Evolutionary conservation across 2,888 invertebrate genomes (phyloP).

Genomic region (Stenchaetothrips biformis): DNA sequence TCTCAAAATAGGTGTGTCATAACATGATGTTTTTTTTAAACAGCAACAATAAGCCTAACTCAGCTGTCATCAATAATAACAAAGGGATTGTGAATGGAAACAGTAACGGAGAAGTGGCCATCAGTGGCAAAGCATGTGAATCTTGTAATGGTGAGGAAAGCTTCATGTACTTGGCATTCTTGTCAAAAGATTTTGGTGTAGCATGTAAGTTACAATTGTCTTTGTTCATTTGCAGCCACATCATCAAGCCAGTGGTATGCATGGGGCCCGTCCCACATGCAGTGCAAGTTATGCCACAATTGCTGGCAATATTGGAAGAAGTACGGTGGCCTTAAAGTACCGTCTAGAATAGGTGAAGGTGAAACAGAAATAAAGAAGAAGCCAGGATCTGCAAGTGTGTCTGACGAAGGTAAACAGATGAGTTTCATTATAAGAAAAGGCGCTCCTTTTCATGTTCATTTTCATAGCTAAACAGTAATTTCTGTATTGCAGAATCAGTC

Average conservation of each 20-base stretch:
- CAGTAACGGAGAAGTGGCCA: constrained; percentile 60
- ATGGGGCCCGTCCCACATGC: constrained; percentile 91
- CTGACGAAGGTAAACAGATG: constrained; percentile 44
- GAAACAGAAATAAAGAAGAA: constrained; percentile 41
- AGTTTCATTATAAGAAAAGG: constrained; percentile 14
- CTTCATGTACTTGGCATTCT: background rate
- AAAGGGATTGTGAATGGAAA: constrained; percentile 74
- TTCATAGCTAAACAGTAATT: constrained; percentile 20
- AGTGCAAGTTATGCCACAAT: constrained; percentile 83
- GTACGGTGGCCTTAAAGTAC: constrained; percentile 89
- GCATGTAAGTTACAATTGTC: constrained; percentile 20
- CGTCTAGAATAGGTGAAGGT: constrained; percentile 50
- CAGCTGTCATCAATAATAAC: constrained; percentile 67
- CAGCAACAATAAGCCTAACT: constrained; percentile 82
- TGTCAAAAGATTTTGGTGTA: background rate
- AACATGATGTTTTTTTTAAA: constrained; percentile 1
- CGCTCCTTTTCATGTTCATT: background rate
- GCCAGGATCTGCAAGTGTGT: constrained; percentile 38
- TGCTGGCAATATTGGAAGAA: constrained; percentile 99
- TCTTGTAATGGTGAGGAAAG: constrained; percentile 64
- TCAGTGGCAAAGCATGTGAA: constrained; percentile 73
- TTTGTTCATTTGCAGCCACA: constrained; percentile 51
- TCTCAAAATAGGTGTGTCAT: constrained; percentile 26
- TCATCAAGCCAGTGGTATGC: constrained; percentile 90
- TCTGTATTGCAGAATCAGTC: constrained; percentile 29